Evolutionary conservation across 2,888 invertebrate species (phyloP).

Genomic region (Clitarchus hookeri): DNA sequence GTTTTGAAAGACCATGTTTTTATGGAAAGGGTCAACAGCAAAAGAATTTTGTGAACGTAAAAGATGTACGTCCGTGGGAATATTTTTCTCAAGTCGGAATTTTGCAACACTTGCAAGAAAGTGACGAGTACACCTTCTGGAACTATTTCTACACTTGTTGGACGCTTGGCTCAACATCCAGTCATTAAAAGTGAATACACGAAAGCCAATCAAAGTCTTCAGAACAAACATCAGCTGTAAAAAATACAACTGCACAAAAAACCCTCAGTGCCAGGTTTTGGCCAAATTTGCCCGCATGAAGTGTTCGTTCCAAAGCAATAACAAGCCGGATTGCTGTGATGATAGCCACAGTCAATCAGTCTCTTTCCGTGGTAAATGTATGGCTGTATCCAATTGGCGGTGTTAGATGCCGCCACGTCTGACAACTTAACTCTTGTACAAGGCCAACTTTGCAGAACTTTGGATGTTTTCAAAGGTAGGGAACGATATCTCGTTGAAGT

Average conservation of each 20-base stretch:
- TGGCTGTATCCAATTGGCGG: too few species aligned
- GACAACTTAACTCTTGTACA: too few species aligned
- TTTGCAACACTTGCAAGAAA: not conserved
- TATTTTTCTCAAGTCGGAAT: not conserved
- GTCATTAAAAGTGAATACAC: not conserved
- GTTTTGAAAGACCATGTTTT: not conserved
- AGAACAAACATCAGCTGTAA: not conserved
- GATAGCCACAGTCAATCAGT: not conserved
- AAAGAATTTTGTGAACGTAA: not conserved
- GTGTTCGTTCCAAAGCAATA: not conserved
- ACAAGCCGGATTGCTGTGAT: not conserved
- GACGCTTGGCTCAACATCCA: not conserved
- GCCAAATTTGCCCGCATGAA: not conserved
- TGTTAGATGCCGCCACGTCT: too few species aligned
- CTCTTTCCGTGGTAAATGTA: not conserved
- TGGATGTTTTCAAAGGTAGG: too few species aligned
- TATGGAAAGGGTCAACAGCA: not conserved
- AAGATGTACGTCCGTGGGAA: not conserved
- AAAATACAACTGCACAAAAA: not conserved
- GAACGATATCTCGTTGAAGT: too few species aligned
- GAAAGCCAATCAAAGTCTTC: slow-evolving; percentile 1
- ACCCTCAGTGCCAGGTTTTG: not conserved
- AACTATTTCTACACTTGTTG: not conserved
- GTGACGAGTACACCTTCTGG: not conserved
- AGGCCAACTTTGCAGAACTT: too few species aligned